Evolutionary conservation across 2,113 vertebrate species (phyloP).

Genomic region (Panthera tigris): DNA sequence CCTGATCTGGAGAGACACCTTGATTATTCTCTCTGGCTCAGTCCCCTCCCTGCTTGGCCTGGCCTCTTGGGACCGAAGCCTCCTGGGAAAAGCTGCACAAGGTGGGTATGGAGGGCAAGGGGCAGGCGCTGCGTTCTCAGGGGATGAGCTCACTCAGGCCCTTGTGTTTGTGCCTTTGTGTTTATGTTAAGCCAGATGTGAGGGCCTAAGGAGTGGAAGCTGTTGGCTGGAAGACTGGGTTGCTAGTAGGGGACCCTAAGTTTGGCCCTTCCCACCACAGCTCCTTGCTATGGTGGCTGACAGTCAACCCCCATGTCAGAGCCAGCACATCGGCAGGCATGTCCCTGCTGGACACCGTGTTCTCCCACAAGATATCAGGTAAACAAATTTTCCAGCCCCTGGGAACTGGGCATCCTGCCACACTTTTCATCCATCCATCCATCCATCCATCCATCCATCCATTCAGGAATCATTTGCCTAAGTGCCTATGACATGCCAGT

Average conservation of each 20-base stretch:
- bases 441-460: neutral
- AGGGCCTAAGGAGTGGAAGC: neutral
- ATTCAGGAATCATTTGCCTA: neutral
- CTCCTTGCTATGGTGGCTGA: neutral
- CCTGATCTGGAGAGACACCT: accelerated
- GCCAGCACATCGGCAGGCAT: neutral
- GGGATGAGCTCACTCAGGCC: neutral
- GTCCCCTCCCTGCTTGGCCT: neutral
- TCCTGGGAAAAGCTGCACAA: neutral
- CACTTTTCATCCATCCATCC: neutral
- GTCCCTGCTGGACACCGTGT: neutral
- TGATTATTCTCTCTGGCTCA: neutral
- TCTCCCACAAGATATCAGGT: neutral
- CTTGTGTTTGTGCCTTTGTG: neutral
- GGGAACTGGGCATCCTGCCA: constrained; percentile 5
- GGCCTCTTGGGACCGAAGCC: neutral
- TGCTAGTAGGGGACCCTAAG: neutral
- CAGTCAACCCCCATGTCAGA: neutral
- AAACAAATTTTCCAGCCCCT: neutral
- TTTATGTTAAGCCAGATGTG: neutral
- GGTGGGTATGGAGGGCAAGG: accelerated
- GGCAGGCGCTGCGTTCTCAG: neutral
- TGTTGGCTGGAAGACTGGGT: neutral
- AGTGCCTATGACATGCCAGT: neutral
- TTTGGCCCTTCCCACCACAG: neutral